These are phyloP conservation scores for Aurelia sp. DNA, from an alignment of 30 jellyfish, hydroid and myxozoan genomes.

Conservation along the genomic window DNA sequence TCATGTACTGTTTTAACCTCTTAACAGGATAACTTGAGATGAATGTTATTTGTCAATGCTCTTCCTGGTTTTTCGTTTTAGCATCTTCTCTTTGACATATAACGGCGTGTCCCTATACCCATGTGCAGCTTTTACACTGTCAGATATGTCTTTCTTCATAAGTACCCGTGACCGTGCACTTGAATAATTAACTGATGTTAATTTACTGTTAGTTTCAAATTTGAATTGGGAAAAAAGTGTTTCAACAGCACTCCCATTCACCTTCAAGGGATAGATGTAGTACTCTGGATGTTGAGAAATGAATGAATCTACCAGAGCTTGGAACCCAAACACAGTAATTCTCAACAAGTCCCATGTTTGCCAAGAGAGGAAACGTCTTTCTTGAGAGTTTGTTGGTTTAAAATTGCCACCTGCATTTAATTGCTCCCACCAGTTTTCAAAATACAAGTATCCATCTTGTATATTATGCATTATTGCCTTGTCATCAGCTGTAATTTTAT, in stretches of 20 bases:
- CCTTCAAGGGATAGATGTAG: constrained; percentile 15
- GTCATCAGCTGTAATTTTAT: constrained; percentile 9
- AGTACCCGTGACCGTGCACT: constrained; percentile 34
- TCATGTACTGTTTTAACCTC: too few relatives aligned
- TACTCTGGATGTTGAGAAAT: neutral
- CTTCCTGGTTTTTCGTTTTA: neutral
- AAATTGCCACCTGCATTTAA: constrained; percentile 30
- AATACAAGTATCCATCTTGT: constrained; percentile 15
- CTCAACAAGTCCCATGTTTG: constrained; percentile 34
- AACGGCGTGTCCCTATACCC: constrained; percentile 41
- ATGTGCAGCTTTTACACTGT: constrained; percentile 33
- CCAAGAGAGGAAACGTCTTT: constrained; percentile 24
- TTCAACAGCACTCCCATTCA: constrained; percentile 43
- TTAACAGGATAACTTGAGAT: too few relatives aligned
- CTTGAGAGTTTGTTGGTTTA: constrained; percentile 1
- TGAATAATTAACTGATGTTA: constrained; percentile 39
- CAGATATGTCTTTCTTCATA: constrained; percentile 15
- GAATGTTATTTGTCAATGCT: too few relatives aligned
- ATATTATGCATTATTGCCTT: neutral
- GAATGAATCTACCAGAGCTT: neutral
- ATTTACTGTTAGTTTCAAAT: constrained; percentile 21
- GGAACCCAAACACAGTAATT: constrained; percentile 37
- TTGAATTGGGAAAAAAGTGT: constrained; percentile 30
- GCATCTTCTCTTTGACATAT: neutral
- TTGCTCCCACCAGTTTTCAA: constrained; percentile 43